These are phyloP conservation scores for Chanos chanos DNA, from an alignment of 2,797 vertebrate genomes.

Conservation along the genomic window DNA sequence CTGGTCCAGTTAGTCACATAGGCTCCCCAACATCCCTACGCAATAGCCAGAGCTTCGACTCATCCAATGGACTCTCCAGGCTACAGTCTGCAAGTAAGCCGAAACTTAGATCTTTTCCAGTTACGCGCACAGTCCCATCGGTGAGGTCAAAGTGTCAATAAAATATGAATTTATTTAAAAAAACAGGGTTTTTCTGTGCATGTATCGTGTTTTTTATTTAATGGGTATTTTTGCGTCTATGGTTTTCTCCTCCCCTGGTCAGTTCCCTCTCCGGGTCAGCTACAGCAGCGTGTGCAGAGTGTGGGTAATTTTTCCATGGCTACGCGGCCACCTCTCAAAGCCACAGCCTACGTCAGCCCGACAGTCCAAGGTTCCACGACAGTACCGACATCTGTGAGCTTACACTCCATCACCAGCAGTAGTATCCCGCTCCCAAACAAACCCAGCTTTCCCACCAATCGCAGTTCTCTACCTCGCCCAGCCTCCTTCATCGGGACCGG, in stretches of 20 bases:
- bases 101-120: too few relatives aligned
- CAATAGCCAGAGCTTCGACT: conserved; percentile 96
- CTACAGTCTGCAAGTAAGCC: conserved; percentile 91
- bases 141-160: too few relatives aligned
- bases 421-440: conserved; percentile 83
- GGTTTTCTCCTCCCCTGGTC: conserved; percentile 52
- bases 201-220: background rate
- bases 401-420: conserved; percentile 77
- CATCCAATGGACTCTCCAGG: conserved; percentile 83
- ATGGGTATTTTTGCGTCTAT: background rate
- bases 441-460: conserved; percentile 66
- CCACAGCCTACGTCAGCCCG: conserved; percentile 95
- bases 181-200: background rate
- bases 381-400: conserved; percentile 73
- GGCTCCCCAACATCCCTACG: conserved; percentile 80
- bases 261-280: conserved; percentile 93
- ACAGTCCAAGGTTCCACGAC: conserved; percentile 82
- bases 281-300: conserved; percentile 89
- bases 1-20: conserved; percentile 63
- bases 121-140: background rate
- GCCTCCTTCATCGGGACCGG: conserved; percentile 81
- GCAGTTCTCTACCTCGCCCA: conserved; percentile 91
- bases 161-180: background rate
- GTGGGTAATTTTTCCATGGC: conserved; percentile 86
- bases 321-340: conserved; percentile 84